Evolutionary conservation across 1,140 invertebrate species (phyloP), one percentile per base, ranked within the genome.

Genomic region (Wiebesia pumilae): DNA sequence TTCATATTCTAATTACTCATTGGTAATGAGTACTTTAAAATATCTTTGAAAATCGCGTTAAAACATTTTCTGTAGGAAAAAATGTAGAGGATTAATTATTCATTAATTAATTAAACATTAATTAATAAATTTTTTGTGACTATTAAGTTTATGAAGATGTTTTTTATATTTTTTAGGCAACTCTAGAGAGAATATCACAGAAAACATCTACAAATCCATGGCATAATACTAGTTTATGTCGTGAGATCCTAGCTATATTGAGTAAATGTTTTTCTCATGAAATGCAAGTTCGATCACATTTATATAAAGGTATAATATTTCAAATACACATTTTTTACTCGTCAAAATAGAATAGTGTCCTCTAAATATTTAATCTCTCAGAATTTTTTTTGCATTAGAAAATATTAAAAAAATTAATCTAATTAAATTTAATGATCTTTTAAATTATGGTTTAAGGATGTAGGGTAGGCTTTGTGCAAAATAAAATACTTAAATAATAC

Each of bases 191-290:
- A 87, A 81, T 89, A 1, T 88, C 83, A 33, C 87, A 75, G 86
- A 80, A 47, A 77, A 27, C 87, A 14, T 87, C 81, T 21, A 47
- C 88, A 0, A 93, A 92, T 90, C 80, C 90, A 21, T 90, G 92
- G 89, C 92, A 92, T 33, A 95, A 95, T 87, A 94, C 94, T 86
- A 94, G 94, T 9, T 91, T 96, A 43, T 95, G 95, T 88, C 92
- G 95, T 81, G 95, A 96, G 90, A 93, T 96, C 38, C 89, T 96
- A 21, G 94, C 93, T 3, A 95, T 96, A 89, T 90, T 96, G 51
- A 94, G 93, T 62, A 94, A 95, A 27, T 95, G 95, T 88, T 95
- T 96, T 30, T 93, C 94, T 58, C 95, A 96, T 83, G 95, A 96
- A 87, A 92, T 91, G 2, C 91, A 94, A 88, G 94, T 96, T 9